Percentiles rank a stretch among this genome's conserved stretches.
These are phyloP conservation scores for Stegodyphus mimosarum DNA, from an alignment of 1,140 invertebrate species.

Conservation along the genomic window DNA sequence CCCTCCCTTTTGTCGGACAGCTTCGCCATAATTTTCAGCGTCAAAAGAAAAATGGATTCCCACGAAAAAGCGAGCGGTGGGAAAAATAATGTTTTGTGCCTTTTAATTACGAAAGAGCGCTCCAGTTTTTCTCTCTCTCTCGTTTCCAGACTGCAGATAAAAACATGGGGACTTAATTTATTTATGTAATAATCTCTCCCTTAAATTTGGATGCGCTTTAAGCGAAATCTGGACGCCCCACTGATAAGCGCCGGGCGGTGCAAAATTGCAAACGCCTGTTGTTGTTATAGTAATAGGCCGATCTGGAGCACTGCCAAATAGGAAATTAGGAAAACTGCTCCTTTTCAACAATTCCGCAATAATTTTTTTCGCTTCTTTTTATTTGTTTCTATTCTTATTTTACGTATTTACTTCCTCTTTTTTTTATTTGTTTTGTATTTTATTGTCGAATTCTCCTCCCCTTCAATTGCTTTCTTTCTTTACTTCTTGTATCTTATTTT, in stretches of 20 bases:
- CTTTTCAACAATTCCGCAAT: constrained; percentile 42
- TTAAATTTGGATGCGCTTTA: not conserved
- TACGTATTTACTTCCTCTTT: constrained; percentile 11
- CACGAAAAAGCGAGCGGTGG: not conserved
- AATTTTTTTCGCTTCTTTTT: not conserved
- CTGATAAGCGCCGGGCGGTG: constrained; percentile 20
- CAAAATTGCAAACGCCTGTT: constrained; percentile 3
- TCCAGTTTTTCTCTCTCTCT: constrained; percentile 24
- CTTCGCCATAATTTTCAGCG: constrained; percentile 20
- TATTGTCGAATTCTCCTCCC: too few species aligned
- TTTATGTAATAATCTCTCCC: constrained; percentile 55
- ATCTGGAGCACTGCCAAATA: constrained; percentile 29
- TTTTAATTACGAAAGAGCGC: constrained; percentile 44
- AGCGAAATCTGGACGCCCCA: not conserved
- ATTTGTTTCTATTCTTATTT: constrained; percentile 1
- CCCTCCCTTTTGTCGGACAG: not conserved
- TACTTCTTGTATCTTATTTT: too few species aligned
- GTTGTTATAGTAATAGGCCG: constrained; percentile 2
- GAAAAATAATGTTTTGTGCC: constrained; percentile 57
- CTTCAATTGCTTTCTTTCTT: too few species aligned
- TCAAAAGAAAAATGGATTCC: constrained; percentile 46
- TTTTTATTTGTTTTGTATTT: not conserved
- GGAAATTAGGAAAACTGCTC: constrained; percentile 48
- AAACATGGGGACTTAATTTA: constrained; percentile 56
- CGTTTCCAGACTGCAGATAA: constrained; percentile 23